Base-by-base conservation (phyloP, 2,113 vertebrate species). In the Nothobranchius kuhntae region DNA sequence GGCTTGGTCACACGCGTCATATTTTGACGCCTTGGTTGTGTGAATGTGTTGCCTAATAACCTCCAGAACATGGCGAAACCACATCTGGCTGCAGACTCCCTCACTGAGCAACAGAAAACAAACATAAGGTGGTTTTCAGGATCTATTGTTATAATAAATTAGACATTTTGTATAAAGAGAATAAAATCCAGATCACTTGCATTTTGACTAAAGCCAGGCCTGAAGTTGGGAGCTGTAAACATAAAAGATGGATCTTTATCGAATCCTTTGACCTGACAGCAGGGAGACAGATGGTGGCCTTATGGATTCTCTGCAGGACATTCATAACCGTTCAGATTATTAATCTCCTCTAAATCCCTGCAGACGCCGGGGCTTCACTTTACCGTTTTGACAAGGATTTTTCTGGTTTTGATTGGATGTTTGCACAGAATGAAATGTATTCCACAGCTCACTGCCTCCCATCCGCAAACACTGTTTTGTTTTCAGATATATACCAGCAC, bases 171-270 rank as follows among this genome's bases (percentile, higher is more conserved):
- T 9, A 40, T 9, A 58, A 45, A 58, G 4, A 12, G n/a, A 21
- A 2, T 13, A 58, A 21, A 15, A 17, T 13, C 3, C 10, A 2
- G 15, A 11, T 1, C 36, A 2, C 40, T 40, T 40, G n/a, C 51
- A 10, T 53, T 9, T 46, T 70, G 68, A 0, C 45, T 1, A 3
- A n/a, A 67, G 73, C 48, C 52, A 1, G 2, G 67, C 61, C 71
- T 47, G 61, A 84, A 80, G 65, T 53, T 62, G 35, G 53, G 75
- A 68, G 36, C 55, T 72, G 8, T 56, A 75, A 74, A 86, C 80
- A 80, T 68, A 40, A 61, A 68, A 86, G 86, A 89, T 91, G 84
- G 83, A 91, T 91, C 64, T 77, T 72, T 58, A 72, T 89, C 85
- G 82, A 78, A 86, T 75, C 82, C 86, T 89, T 86, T 51, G 53